Conservation (phyloP, 2,797 vertebrate genomes). For the Avahi laniger region DNA sequence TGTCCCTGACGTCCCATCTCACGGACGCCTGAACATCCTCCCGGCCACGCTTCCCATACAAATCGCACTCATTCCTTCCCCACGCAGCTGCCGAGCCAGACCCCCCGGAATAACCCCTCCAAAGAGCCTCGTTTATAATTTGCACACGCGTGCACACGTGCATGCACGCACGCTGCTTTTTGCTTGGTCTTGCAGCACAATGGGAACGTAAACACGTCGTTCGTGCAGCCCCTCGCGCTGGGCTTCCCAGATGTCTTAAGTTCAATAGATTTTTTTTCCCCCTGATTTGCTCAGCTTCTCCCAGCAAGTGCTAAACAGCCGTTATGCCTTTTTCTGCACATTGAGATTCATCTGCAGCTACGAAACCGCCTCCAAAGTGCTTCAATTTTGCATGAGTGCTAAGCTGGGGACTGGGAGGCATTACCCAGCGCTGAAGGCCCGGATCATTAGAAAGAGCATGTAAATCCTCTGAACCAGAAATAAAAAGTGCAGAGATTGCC, state of each 20-base stretch:
- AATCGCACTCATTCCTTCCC: neutral
- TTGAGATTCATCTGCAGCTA: conserved; percentile 86
- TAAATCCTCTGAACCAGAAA: conserved; percentile 92
- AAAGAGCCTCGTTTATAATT: neutral
- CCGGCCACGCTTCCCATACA: neutral
- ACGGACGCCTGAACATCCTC: conserved; percentile 38
- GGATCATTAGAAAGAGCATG: conserved; percentile 89
- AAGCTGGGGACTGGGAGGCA: conserved; percentile 89
- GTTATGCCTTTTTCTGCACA: conserved; percentile 81
- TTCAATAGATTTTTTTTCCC: conserved; percentile 77
- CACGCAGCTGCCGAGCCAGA: neutral
- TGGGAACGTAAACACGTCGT: conserved; percentile 73
- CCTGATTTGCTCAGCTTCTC: conserved; percentile 81
- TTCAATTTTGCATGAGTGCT: conserved; percentile 94
- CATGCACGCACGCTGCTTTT: neutral
- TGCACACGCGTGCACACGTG: neutral
- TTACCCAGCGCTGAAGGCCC: conserved; percentile 84
- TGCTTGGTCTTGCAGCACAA: conserved; percentile 45
- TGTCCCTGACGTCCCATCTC: neutral
- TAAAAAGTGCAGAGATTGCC: conserved; percentile 85
- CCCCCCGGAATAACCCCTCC: neutral
- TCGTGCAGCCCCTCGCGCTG: conserved; percentile 73
- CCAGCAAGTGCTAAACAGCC: conserved; percentile 82
- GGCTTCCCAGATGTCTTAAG: conserved; percentile 81
- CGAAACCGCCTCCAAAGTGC: conserved; percentile 87